These are phyloP conservation scores for Rhinolophus ferrumequinum DNA, from an alignment of 2,113 vertebrate species.

Conservation along the genomic window DNA sequence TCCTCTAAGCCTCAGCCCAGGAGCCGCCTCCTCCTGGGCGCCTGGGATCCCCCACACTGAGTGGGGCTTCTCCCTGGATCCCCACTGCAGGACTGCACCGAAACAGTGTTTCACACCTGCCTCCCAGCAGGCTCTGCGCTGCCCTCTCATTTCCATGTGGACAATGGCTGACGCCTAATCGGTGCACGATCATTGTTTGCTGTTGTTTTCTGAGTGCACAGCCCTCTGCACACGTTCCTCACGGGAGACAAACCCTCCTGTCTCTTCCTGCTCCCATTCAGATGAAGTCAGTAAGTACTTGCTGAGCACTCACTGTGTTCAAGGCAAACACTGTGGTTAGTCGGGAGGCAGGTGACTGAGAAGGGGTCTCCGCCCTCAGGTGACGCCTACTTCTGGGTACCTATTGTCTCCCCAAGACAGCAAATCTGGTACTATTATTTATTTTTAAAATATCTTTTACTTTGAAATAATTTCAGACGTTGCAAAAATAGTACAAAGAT, in stretches of 20 bases:
- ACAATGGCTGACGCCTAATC: rapidly evolving
- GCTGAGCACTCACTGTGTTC: not conserved
- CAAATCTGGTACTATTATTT: not conserved
- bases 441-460: not conserved
- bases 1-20: not conserved
- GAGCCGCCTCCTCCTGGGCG: not conserved
- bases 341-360: not conserved
- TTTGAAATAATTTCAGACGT: not conserved
- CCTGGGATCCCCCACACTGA: not conserved
- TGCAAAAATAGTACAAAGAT: not conserved
- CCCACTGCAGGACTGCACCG: too few relatives aligned
- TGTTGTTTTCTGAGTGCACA: not conserved
- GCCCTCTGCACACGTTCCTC: rapidly evolving
- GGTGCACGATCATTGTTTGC: not conserved
- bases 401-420: not conserved
- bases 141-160: not conserved
- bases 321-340: not conserved
- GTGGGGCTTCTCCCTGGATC: not conserved
- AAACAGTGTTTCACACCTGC: not conserved
- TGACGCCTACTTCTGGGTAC: not conserved
- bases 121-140: not conserved
- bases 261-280: not conserved
- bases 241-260: not conserved
- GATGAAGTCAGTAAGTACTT: not conserved
- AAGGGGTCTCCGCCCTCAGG: not conserved